These are phyloP conservation scores for Schlechtendalia chinensis DNA, from an alignment of 1,140 invertebrate species.

Conservation along the genomic window DNA sequence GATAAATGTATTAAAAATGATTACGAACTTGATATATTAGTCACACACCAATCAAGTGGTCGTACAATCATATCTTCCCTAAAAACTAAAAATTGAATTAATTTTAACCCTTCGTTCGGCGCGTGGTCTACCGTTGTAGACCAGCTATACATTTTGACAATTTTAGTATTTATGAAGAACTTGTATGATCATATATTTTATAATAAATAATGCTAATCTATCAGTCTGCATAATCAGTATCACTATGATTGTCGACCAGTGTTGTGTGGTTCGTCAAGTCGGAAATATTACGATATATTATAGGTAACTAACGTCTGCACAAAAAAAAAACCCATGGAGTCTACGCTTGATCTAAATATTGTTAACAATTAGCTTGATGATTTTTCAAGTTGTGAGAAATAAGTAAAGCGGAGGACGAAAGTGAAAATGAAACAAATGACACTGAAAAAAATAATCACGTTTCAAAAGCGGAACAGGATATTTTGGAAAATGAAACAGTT, in stretches of 20 bases:
- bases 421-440: neutral
- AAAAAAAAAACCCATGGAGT: neutral
- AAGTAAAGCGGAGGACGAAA: neutral
- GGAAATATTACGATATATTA: neutral
- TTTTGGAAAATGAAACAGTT: conserved; percentile 13
- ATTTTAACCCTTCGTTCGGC: no score
- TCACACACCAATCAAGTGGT: no score
- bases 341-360: neutral
- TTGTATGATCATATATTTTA: no score
- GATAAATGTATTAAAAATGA: no score
- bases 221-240: neutral
- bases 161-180: neutral
- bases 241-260: neutral
- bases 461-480: neutral
- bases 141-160: no score
- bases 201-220: neutral
- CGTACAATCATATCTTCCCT: no score
- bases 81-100: no score
- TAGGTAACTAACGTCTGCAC: neutral
- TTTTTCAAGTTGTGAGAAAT: conserved; percentile 16
- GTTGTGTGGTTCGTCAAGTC: neutral
- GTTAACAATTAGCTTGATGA: conserved; percentile 2
- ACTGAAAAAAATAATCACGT: conserved; percentile 11
- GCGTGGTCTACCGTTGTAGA: no score
- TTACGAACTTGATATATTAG: no score